Evolutionary conservation across 1,140 invertebrate genomes (phyloP).

Genomic region (Drosophila chauvacae): DNA sequence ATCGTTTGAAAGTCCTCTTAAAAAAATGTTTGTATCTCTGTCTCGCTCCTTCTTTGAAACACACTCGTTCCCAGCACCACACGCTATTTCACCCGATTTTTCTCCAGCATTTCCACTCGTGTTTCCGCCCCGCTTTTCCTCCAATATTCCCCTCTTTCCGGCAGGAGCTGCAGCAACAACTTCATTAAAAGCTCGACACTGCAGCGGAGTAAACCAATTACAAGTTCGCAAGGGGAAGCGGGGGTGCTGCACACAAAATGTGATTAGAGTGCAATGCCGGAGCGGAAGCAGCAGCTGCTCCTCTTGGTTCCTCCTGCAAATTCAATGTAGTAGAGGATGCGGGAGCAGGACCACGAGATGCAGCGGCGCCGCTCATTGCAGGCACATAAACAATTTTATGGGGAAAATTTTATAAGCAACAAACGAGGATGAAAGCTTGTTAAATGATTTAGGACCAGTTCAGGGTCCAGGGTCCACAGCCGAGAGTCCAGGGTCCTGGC

Average conservation of each 20-base stretch:
- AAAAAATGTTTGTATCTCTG: background rate
- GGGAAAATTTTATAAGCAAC: conserved; percentile 56
- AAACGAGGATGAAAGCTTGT: conserved; percentile 63
- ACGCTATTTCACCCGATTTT: conserved; percentile 4
- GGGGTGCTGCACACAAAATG: conserved; percentile 52
- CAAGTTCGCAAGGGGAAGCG: conserved; percentile 34
- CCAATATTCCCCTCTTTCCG: background rate
- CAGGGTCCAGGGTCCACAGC: conserved; percentile 1
- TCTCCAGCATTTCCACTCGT: conserved; percentile 5
- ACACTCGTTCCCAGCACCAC: background rate
- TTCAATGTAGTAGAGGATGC: conserved; percentile 12
- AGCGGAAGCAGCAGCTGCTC: conserved; percentile 38
- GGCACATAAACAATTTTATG: conserved; percentile 74
- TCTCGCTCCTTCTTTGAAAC: background rate
- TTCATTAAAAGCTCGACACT: conserved; percentile 73
- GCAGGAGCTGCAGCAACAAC: conserved; percentile 29
- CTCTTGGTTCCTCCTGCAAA: conserved; percentile 1
- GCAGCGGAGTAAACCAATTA: conserved; percentile 72
- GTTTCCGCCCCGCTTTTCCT: conserved; percentile 4
- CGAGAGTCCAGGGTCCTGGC: conserved; percentile 5
- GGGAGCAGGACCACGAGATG: conserved; percentile 6
- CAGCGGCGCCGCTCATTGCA: conserved; percentile 26
- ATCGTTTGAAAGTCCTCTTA: conserved; percentile 37
- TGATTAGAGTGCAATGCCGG: conserved; percentile 74
- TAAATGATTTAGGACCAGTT: conserved; percentile 68